These are phyloP conservation scores for Elaphurus davidianus DNA, from an alignment of 2,113 vertebrate genomes.

Conservation along the genomic window DNA sequence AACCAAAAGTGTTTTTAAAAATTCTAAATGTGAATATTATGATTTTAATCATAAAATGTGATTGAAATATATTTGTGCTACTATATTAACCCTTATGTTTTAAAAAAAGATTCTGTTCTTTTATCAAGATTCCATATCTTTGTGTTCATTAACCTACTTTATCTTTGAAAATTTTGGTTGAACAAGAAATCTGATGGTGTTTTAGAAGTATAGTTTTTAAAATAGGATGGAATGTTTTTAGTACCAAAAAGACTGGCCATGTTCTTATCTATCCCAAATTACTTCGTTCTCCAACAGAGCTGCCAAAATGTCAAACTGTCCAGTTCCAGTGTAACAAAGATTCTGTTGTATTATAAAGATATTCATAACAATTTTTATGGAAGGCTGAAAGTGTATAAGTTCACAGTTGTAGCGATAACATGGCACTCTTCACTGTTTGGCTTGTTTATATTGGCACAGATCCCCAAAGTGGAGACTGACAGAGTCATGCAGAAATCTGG, in stretches of 20 bases:
- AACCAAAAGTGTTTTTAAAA: background rate
- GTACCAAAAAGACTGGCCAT: conserved; percentile 69
- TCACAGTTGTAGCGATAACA: conserved; percentile 88
- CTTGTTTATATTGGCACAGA: conserved; percentile 92
- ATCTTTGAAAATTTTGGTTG: conserved; percentile 60
- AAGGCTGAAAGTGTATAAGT: conserved; percentile 84
- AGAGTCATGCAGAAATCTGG: conserved; percentile 88
- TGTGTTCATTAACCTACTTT: conserved; percentile 39
- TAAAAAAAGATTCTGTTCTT: conserved; percentile 1
- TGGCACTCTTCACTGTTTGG: conserved; percentile 85
- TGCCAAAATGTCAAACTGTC: conserved; percentile 87
- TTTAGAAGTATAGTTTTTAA: conserved; percentile 67
- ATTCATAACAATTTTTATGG: conserved; percentile 89
- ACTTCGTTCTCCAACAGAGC: conserved; percentile 81
- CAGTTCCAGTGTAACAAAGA: conserved; percentile 83
- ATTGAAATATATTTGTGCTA: background rate
- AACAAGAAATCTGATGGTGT: conserved; percentile 2
- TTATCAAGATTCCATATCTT: conserved; percentile 17
- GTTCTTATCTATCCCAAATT: conserved; percentile 82
- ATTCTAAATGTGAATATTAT: background rate
- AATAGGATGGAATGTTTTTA: conserved; percentile 69
- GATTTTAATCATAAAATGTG: conserved; percentile 13
- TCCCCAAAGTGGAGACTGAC: conserved; percentile 83
- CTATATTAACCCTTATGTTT: conserved; percentile 6
- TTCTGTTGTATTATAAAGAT: conserved; percentile 86